Evolutionary conservation across 1,140 invertebrate genomes (phyloP).

Genomic region (Diabrotica undecimpunctata): DNA sequence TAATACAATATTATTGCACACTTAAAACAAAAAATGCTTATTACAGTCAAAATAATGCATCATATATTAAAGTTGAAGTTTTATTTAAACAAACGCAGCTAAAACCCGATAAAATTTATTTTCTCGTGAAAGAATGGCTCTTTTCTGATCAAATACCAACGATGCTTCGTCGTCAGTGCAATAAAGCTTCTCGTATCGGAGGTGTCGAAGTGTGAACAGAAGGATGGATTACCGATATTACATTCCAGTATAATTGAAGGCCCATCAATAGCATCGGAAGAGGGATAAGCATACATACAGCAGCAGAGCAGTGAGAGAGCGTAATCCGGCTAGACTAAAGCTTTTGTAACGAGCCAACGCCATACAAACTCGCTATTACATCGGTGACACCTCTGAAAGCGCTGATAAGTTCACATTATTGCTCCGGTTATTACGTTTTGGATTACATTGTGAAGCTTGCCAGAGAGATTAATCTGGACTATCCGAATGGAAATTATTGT

Average conservation of each 20-base stretch:
- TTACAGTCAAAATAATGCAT: no score
- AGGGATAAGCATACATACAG: constrained; percentile 23
- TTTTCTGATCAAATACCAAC: constrained; percentile 10
- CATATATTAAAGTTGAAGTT: no score
- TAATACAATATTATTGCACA: no score
- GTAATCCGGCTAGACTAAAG: constrained; percentile 21
- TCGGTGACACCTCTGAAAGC: constrained; percentile 19
- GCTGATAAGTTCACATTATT: constrained; percentile 22
- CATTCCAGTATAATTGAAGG: constrained; percentile 21
- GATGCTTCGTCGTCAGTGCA: constrained; percentile 2
- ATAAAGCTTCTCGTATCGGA: constrained; percentile 8
- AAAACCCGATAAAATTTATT: background rate
- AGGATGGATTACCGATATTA: constrained; percentile 22
- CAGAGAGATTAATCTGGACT: constrained; percentile 11
- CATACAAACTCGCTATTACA: constrained; percentile 19
- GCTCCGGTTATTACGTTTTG: constrained; percentile 21
- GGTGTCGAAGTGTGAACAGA: constrained; percentile 23
- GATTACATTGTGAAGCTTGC: constrained; percentile 19
- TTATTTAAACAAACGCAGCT: no score
- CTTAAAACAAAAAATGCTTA: no score
- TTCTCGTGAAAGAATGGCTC: background rate
- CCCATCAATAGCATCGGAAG: constrained; percentile 22
- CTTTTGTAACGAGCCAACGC: constrained; percentile 15
- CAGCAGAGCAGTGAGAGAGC: background rate
- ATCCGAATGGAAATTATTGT: constrained; percentile 18